Conservation (phyloP, 2,888 invertebrate species). For the Macropis europaea region DNA sequence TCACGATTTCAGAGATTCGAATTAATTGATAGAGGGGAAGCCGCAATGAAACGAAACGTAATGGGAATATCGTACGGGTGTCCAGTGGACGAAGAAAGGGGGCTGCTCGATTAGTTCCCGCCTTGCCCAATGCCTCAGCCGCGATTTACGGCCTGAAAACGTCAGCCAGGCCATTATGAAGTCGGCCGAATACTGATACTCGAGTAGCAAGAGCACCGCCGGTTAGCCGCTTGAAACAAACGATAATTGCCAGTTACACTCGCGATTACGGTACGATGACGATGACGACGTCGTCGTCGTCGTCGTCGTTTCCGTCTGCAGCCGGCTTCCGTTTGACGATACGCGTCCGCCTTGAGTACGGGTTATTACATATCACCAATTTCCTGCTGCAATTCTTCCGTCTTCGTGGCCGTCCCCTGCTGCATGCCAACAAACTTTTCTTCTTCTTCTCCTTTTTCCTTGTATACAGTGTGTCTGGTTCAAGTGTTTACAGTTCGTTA, state of each 20-base stretch:
- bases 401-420: constrained; percentile 1
- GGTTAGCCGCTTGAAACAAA: constrained; percentile 43
- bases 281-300: no score
- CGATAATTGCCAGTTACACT: constrained; percentile 55
- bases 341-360: constrained; percentile 25
- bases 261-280: constrained; percentile 44
- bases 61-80: constrained; percentile 54
- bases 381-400: constrained; percentile 44
- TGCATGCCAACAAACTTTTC: constrained; percentile 9
- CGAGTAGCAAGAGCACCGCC: constrained; percentile 18
- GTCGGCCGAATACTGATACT: constrained; percentile 41
- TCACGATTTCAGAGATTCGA: constrained; percentile 64
- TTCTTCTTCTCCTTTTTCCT: no score
- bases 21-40: constrained; percentile 71
- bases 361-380: constrained; percentile 43
- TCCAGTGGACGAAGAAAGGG: background rate
- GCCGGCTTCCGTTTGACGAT: constrained; percentile 55
- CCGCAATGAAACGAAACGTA: constrained; percentile 61
- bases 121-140: constrained; percentile 55
- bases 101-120: constrained; percentile 59
- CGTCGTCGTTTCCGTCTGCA: constrained; percentile 26
- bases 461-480: no score
- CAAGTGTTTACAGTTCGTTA: no score
- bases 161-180: constrained; percentile 50
- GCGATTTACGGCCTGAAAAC: constrained; percentile 61